These are phyloP conservation scores for Meliscaeva auricollis DNA, from an alignment of 2,888 invertebrate genomes.

Conservation along the genomic window DNA sequence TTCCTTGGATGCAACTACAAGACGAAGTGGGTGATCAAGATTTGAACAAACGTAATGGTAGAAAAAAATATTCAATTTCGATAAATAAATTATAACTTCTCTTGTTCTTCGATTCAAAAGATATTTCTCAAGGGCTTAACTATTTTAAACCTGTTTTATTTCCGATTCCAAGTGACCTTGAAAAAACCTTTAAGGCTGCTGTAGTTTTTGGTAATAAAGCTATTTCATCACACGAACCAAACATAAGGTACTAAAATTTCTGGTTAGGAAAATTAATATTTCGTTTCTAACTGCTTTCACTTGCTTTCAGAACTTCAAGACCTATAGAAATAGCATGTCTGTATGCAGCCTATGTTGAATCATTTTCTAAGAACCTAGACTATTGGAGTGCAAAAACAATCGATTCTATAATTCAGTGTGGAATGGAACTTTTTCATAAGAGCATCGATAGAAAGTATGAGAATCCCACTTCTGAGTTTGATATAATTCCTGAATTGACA, in stretches of 20 bases:
- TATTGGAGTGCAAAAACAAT: conserved; percentile 81
- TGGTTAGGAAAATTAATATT: not conserved
- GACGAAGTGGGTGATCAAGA: not conserved
- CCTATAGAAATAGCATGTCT: conserved; percentile 81
- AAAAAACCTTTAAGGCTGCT: conserved; percentile 79
- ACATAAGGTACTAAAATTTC: conserved; percentile 6
- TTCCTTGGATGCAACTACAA: conserved; percentile 31
- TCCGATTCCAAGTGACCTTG: conserved; percentile 80
- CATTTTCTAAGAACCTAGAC: conserved; percentile 80
- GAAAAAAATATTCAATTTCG: not conserved
- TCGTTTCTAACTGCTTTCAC: not conserved
- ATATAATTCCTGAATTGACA: conserved; percentile 80
- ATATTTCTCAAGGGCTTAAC: conserved; percentile 8
- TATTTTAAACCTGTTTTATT: conserved; percentile 40
- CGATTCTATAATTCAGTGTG: conserved; percentile 79
- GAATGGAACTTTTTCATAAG: conserved; percentile 77
- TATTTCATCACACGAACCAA: conserved; percentile 36
- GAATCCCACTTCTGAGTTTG: conserved; percentile 78
- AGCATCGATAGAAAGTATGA: conserved; percentile 78
- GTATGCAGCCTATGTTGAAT: conserved; percentile 81
- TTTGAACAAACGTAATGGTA: not conserved
- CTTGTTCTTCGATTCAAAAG: conserved; percentile 15
- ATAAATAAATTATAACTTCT: not conserved
- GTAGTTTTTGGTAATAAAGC: conserved; percentile 80
- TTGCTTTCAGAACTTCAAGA: conserved; percentile 78